Evolutionary conservation across 1,140 invertebrate genomes (phyloP), one percentile per base, ranked within the genome.

Genomic region (Stenopsyche tienmushanensis): DNA sequence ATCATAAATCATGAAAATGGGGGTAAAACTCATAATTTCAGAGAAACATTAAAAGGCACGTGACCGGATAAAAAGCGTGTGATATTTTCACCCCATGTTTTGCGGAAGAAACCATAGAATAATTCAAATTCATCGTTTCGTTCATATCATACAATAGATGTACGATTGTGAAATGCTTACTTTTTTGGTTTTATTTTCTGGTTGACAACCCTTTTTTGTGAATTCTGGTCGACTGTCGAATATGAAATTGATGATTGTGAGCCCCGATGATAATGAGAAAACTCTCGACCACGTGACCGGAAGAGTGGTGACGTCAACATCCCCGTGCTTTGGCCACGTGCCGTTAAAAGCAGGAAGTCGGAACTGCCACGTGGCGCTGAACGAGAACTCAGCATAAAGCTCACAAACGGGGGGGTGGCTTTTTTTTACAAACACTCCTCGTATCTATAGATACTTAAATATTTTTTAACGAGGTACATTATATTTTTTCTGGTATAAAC

Each of bases 281-380:
- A 60, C 47, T 34, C 29, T 15, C 29, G 39, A 18, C 53, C 68
- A 70, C 68, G 68, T 66, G 68, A 70, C 68, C 68, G 68, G 68
- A 70, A 66, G 64, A 44, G 45, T 21, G 5, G 21, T 53, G 59
- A 69, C 67, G 67, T 69, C 59, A 64, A 24, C 45, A 58, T 21
- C 54, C 45, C 18, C 29, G 23, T 47, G 29, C 24, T 3, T 23
- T 10, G 18, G 64, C 53, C 68, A 64, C 68, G 68, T 64, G 68
- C 44, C 64, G 42, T 21, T 66, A 70, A 66, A 70, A 70, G 64
- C 68, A 54, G 68, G 68, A 70, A 66, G 60, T 65, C 50, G 64
- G 54, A 58, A 45, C 29, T 20, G 68, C 64, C 68, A 70, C 68
- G 68, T 70, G 68, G 64, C 67, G 20, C 45, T 23, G 45, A 8